Evolutionary conservation across 1,140 invertebrate genomes (phyloP).

Genomic region (Galleria mellonella): DNA sequence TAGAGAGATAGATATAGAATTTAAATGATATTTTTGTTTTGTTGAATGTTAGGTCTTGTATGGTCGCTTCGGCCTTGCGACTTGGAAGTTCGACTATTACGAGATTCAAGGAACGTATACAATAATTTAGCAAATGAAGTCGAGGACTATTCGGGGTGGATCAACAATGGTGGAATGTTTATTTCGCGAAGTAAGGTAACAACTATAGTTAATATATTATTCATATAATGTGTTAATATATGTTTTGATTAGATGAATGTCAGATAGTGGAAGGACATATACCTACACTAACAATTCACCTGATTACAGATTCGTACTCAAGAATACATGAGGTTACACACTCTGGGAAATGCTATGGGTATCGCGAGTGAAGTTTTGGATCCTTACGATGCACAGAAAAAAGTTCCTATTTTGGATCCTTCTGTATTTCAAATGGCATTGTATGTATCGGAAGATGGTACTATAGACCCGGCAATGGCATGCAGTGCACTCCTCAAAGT

Average conservation of each 20-base stretch:
- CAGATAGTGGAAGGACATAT: too few relatives aligned
- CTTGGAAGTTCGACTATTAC: conserved; percentile 85
- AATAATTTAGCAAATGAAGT: conserved; percentile 84
- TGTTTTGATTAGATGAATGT: too few relatives aligned
- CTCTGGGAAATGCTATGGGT: conserved; percentile 83
- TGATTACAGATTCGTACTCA: conserved; percentile 80
- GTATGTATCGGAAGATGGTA: conserved; percentile 87
- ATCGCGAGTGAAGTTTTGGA: conserved; percentile 84
- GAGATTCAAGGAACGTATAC: conserved; percentile 80
- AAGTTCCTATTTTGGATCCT: conserved; percentile 88
- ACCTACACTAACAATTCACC: too few relatives aligned
- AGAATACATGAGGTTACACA: conserved; percentile 89
- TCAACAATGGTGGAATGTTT: conserved; percentile 91
- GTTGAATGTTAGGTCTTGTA: conserved; percentile 84
- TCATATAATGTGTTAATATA: too few relatives aligned
- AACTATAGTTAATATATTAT: not conserved
- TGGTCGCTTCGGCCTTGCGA: conserved; percentile 90
- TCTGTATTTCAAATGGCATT: conserved; percentile 83
- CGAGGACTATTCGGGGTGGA: conserved; percentile 88
- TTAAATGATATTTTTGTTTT: too few relatives aligned
- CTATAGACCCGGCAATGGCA: conserved; percentile 87
- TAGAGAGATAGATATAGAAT: too few relatives aligned
- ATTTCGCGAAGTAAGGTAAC: conserved; percentile 84
- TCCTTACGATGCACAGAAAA: conserved; percentile 82
- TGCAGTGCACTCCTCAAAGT: conserved; percentile 83